A percentile compares a stretch with the other conserved stretches of the same genome.
Conservation (phyloP, 1,140 invertebrate species). For the Papilio polyxenes region DNA sequence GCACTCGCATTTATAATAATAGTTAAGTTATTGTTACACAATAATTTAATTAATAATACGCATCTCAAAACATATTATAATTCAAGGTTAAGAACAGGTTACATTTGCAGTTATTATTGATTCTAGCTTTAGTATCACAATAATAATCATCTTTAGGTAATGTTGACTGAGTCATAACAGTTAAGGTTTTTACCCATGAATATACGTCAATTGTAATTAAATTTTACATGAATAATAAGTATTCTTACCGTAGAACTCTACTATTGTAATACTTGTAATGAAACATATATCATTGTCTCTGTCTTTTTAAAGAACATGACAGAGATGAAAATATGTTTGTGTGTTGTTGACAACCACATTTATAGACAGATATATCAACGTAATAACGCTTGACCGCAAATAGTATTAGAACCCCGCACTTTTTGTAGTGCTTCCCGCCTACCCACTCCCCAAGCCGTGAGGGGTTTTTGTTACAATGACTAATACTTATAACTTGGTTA, state of each 20-base stretch:
- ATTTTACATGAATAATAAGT: neutral
- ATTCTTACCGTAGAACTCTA: neutral
- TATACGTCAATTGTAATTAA: constrained; percentile 2
- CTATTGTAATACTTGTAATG: neutral
- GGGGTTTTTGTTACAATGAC: constrained; percentile 1
- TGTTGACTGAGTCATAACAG: neutral
- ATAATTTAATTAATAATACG: neutral
- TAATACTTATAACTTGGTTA: neutral
- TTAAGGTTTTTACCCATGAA: neutral
- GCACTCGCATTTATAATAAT: no score
- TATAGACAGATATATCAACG: neutral
- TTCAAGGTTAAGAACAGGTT: neutral
- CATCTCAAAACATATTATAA: neutral
- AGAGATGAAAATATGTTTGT: neutral
- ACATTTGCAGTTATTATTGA: neutral
- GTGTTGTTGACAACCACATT: neutral
- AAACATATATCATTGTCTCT: neutral
- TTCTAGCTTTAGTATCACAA: neutral
- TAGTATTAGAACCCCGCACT: constrained; percentile 24
- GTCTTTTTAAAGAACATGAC: neutral
- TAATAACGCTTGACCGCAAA: constrained; percentile 10
- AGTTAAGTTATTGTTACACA: no score
- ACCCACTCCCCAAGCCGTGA: neutral
- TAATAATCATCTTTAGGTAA: neutral
- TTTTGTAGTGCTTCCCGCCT: constrained; percentile 25